Conservation (phyloP, 2,888 invertebrate species). For the Cacoxenus indagator region DNA sequence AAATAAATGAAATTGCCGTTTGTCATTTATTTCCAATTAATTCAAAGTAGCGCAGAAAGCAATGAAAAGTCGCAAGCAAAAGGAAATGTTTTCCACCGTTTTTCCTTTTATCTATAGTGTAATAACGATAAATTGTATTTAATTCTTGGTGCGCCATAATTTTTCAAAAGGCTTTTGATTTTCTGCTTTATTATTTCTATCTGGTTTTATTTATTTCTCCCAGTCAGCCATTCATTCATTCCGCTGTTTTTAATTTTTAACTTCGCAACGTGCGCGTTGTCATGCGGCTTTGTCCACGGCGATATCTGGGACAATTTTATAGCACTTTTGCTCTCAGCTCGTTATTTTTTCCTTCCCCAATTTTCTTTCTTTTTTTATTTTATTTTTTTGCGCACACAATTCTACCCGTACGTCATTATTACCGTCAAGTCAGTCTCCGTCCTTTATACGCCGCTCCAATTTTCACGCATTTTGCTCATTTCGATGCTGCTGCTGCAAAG, state of each 20-base stretch:
- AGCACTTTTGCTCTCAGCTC: constrained; percentile 33
- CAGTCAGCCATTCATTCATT: background rate
- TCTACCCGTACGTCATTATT: too few relatives aligned
- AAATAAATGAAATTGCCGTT: constrained; percentile 32
- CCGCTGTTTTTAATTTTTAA: background rate
- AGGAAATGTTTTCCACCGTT: background rate
- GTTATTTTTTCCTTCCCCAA: constrained; percentile 30
- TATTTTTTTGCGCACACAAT: constrained; percentile 30
- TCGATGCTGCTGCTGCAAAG: too few relatives aligned
- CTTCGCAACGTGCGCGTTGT: background rate
- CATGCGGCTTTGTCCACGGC: constrained; percentile 26
- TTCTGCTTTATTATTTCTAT: background rate
- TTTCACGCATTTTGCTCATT: constrained; percentile 36
- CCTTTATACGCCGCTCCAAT: too few relatives aligned
- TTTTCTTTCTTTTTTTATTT: too few relatives aligned
- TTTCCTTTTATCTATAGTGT: background rate
- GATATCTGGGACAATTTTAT: constrained; percentile 56
- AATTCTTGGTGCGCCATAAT: background rate
- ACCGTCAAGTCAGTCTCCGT: too few relatives aligned
- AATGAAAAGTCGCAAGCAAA: background rate
- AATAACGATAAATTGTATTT: constrained; percentile 1
- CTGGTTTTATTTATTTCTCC: background rate
- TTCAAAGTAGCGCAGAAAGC: constrained; percentile 31
- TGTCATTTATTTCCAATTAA: constrained; percentile 61
- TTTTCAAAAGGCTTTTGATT: constrained; percentile 8